Evolutionary conservation across 2,888 invertebrate species (phyloP).

Genomic region (Bugula neritina): DNA sequence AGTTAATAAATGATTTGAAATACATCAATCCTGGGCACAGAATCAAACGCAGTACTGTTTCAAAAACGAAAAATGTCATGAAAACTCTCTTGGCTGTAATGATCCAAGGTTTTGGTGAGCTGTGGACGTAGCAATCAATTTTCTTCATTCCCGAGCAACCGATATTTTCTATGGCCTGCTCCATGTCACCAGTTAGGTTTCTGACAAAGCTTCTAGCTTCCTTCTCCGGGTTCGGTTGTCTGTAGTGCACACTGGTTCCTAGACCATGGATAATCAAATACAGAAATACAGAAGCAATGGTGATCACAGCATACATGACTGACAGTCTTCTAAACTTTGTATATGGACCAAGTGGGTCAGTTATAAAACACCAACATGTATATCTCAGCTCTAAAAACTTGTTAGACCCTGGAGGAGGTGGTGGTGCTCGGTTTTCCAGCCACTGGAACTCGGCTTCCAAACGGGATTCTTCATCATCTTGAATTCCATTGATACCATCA

Average conservation of each 20-base stretch:
- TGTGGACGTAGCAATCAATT: slow-evolving; percentile 1
- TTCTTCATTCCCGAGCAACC: neutral
- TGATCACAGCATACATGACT: neutral
- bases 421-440: slow-evolving; percentile 17
- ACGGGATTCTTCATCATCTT: neutral
- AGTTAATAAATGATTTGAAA: slow-evolving; percentile 1
- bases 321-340: neutral
- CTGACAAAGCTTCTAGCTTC: neutral
- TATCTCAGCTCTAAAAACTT: neutral
- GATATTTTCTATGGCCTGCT: neutral
- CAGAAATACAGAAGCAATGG: neutral
- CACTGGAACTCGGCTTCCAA: slow-evolving; percentile 20
- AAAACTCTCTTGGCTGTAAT: neutral
- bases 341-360: slow-evolving; percentile 5
- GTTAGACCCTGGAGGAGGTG: neutral
- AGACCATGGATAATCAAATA: slow-evolving; percentile 6
- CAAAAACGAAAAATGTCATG: neutral
- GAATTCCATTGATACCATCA: neutral
- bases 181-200: neutral
- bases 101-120: neutral
- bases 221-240: neutral
- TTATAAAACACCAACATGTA: neutral
- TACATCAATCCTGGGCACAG: slow-evolving; percentile 1
- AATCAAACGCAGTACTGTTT: neutral
- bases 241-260: neutral